Evolutionary conservation across 2,113 vertebrate species (phyloP).

Genomic region (Pseudorasbora parva): DNA sequence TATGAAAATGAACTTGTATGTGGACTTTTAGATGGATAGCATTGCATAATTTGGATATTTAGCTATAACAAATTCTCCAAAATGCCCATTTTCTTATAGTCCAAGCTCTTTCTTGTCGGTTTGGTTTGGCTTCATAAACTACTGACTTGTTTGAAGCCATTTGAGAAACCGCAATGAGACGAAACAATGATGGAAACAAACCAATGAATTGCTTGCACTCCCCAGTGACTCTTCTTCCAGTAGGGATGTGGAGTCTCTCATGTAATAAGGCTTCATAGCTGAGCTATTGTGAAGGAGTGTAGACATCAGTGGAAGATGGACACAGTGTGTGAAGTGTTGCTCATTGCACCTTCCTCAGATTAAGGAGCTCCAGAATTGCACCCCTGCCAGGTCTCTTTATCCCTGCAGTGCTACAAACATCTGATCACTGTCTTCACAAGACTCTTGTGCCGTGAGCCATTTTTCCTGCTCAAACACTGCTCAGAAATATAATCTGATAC

Average conservation of each 20-base stretch:
- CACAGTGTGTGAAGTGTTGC: slow-evolving; percentile 54
- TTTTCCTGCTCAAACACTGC: slow-evolving; percentile 44
- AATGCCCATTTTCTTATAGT: background rate
- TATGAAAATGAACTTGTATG: background rate
- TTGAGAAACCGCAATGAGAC: slow-evolving; percentile 52
- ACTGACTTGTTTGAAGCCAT: slow-evolving; percentile 61
- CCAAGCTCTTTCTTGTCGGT: slow-evolving; percentile 18
- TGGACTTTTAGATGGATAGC: background rate
- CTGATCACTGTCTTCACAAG: slow-evolving; percentile 45
- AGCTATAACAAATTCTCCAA: background rate
- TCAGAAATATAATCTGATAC: slow-evolving; percentile 33
- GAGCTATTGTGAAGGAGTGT: slow-evolving; percentile 57
- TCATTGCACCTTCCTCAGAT: slow-evolving; percentile 50
- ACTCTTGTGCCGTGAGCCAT: slow-evolving; percentile 30
- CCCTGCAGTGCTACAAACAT: slow-evolving; percentile 48
- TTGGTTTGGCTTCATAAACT: slow-evolving; percentile 60
- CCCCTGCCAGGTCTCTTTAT: slow-evolving; percentile 49
- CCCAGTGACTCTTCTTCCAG: slow-evolving; percentile 63
- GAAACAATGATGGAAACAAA: slow-evolving; percentile 60
- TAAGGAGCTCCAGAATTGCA: slow-evolving; percentile 46
- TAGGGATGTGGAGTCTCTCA: slow-evolving; percentile 63
- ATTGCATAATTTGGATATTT: background rate
- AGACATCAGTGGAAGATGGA: slow-evolving; percentile 54
- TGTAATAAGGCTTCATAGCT: slow-evolving; percentile 66
- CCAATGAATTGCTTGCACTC: slow-evolving; percentile 67